phyloP scores from a whole-genome alignment of 1,140 invertebrate species.

The Drosophila leontia region DNA sequence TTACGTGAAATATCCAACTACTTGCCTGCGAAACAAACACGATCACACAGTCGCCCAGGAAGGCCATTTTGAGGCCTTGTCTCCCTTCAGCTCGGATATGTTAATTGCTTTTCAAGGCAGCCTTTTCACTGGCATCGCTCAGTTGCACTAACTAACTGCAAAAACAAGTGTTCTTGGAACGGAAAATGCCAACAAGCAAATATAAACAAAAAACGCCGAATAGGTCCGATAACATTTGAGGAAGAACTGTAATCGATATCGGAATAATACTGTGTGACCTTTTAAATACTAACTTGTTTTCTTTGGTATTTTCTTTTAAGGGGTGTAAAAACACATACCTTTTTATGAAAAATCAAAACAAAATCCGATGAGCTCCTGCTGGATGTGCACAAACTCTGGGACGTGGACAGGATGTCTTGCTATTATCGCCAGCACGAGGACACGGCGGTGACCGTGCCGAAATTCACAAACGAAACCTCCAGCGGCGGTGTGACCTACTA shows the following conservation, averaged over 20 bases:
- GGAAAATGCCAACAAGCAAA: constrained; percentile 54
- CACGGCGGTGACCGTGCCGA: constrained; percentile 87
- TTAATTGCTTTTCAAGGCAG: constrained; percentile 21
- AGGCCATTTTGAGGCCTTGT: constrained; percentile 86
- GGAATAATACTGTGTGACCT: too few relatives aligned
- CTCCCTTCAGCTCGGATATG: constrained; percentile 29
- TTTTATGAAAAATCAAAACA: constrained; percentile 6
- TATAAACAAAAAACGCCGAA: constrained; percentile 60
- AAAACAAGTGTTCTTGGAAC: constrained; percentile 22
- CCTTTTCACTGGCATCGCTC: constrained; percentile 56
- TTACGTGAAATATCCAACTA: constrained; percentile 6
- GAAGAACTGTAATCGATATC: background rate
- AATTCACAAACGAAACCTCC: constrained; percentile 85
- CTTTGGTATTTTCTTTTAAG: background rate
- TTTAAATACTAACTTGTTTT: background rate
- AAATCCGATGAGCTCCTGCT: constrained; percentile 21
- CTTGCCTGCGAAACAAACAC: constrained; percentile 89
- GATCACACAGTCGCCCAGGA: constrained; percentile 89
- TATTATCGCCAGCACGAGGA: constrained; percentile 87
- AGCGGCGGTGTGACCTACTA: constrained; percentile 89
- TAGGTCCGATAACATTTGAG: constrained; percentile 9
- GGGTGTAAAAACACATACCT: background rate
- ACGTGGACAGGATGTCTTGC: constrained; percentile 87
- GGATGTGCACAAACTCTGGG: constrained; percentile 29
- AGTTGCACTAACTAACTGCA: background rate